Base-by-base conservation (phyloP, 2,113 vertebrate species). In the Maccullochella peelii region DNA sequence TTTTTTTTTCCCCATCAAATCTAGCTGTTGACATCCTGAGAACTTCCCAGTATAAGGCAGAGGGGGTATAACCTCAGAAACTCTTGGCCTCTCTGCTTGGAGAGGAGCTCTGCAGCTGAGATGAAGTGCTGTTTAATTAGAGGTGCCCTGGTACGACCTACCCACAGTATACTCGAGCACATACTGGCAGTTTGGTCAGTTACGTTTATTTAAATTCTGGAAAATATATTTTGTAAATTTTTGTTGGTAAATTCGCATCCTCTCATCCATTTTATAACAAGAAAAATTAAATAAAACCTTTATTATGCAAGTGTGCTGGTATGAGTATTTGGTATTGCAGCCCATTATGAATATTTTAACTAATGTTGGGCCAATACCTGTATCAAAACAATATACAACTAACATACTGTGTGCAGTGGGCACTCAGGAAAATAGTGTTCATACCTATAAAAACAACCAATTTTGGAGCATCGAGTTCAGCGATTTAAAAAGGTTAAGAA, bases 351-450 rank as follows among this genome's bases (percentile, higher is more conserved):
- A 70, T 54, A 70, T 25, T 66, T 77, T 11, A 81, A 73, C 50
- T 15, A 63, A 62, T 66, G 33, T 14, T 70, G 18, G 76, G 80
- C 73, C 33, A 73, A 85, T 36, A 83, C 70, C 83, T 38, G 18
- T 20, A 71, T 82, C 9, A 77, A 67, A 79, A 81, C 10, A 80
- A 82, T 18, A 73, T 65, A 82, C 40, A 82, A 57, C 6, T 55
- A 77, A 88, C 49, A 78, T 66, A 83, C 23, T 47, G 14, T 73
- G 58, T 77, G 80, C 79, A 33, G 23, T 8, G 58, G 36, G 83
- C 82, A 88, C 70, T 83, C 77, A 23, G 70, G 47, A 80, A 72
- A 77, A 72, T 90, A 93, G 90, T 89, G 91, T 91, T 89, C 50
- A 80, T 62, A 66, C n/a, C 36, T 44, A 54, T 25, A 62, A 65